These are phyloP conservation scores for Macrophya alboannulata DNA, from an alignment of 2,888 invertebrate genomes.

Conservation along the genomic window DNA sequence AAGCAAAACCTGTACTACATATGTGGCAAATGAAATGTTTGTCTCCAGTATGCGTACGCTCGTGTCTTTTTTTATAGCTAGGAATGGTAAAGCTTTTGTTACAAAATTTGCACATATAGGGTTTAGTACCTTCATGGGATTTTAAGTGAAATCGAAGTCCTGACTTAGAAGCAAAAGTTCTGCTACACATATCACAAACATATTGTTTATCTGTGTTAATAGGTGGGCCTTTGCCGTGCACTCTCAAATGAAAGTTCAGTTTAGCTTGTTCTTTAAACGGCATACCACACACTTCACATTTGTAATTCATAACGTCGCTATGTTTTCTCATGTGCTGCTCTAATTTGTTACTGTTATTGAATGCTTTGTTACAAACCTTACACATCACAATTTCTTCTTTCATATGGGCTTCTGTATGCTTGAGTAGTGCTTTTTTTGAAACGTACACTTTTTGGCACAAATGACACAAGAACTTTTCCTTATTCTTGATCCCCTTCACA, in stretches of 20 bases:
- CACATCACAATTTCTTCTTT: conserved; percentile 49
- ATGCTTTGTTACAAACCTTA: conserved; percentile 41
- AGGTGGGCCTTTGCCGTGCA: conserved; percentile 32
- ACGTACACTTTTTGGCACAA: conserved; percentile 56
- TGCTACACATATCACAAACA: conserved; percentile 69
- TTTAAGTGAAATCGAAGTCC: conserved; percentile 68
- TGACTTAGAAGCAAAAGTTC: conserved; percentile 67
- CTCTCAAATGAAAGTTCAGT: conserved; percentile 49
- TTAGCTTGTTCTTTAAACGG: conserved; percentile 57
- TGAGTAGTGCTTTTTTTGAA: conserved; percentile 55
- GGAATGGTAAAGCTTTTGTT: conserved; percentile 67
- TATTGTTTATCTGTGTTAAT: conserved; percentile 59
- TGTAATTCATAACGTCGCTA: conserved; percentile 38
- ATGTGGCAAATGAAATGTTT: conserved; percentile 67
- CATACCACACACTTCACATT: conserved; percentile 58
- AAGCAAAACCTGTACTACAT: conserved; percentile 68
- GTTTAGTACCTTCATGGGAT: conserved; percentile 65
- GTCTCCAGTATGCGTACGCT: conserved; percentile 64
- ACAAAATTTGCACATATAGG: conserved; percentile 66
- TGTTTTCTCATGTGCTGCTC: conserved; percentile 49
- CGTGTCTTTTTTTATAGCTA: conserved; percentile 69
- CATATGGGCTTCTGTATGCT: conserved; percentile 56
- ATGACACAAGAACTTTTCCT: conserved; percentile 49
- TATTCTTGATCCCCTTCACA: neutral
- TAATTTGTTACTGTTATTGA: conserved; percentile 48